A percentile compares a stretch with the other conserved stretches of the same genome.
These are phyloP conservation scores for Ridgeia piscesae DNA, from an alignment of 1,140 invertebrate genomes.

Conservation along the genomic window DNA sequence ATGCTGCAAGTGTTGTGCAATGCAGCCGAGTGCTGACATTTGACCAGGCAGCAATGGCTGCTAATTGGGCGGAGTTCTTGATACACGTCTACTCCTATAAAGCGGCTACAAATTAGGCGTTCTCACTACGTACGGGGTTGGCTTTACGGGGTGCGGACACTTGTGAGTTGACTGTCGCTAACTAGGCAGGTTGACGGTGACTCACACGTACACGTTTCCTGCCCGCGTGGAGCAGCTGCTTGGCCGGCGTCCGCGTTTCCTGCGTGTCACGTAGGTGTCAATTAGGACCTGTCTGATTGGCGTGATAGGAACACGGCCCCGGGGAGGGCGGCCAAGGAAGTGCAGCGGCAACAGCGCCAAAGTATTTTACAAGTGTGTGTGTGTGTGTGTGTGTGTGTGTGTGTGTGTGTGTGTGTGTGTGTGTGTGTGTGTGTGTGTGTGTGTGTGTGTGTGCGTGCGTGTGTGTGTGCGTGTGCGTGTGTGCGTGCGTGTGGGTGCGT, in stretches of 20 bases:
- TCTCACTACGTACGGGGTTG: background rate
- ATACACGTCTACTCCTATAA: background rate
- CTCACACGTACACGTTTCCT: background rate
- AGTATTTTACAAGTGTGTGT: background rate
- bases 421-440: slow-evolving; percentile 14
- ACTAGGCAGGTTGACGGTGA: background rate
- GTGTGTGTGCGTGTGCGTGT: background rate
- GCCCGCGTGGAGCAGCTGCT: background rate
- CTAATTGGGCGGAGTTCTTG: background rate
- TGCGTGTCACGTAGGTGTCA: background rate
- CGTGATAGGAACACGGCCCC: background rate
- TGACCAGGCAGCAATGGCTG: background rate
- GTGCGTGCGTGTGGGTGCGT: slow-evolving; percentile 11
- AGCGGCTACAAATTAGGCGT: background rate
- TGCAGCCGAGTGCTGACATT: background rate
- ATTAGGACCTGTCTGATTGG: background rate
- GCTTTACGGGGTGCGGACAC: background rate
- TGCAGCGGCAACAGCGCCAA: background rate
- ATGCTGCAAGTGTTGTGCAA: background rate
- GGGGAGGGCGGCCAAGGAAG: background rate
- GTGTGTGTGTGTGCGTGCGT: background rate
- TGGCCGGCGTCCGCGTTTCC: background rate
- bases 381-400: background rate
- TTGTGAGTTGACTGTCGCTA: background rate
- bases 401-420: slow-evolving; percentile 16